phyloP scores from a whole-genome alignment of 2,113 vertebrate species.

The Rattus norvegicus region DNA sequence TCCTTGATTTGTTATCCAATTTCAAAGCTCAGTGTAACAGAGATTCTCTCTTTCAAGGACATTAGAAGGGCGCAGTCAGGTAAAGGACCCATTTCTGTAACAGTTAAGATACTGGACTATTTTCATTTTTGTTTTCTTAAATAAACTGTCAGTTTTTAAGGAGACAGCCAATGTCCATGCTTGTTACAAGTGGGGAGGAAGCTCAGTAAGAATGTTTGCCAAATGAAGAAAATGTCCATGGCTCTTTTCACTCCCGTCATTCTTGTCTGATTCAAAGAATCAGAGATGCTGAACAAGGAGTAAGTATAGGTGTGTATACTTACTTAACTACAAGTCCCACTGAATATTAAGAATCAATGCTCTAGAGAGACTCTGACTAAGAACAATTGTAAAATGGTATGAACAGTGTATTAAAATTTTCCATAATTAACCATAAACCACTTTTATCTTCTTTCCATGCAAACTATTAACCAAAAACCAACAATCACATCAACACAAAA shows the following conservation, averaged over 20 bases:
- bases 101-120: neutral
- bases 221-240: neutral
- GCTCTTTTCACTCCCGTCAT: constrained; percentile 23
- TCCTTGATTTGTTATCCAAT: neutral
- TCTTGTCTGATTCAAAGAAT: constrained; percentile 26
- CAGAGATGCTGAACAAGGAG: constrained; percentile 34
- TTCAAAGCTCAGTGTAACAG: neutral
- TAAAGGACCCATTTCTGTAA: neutral
- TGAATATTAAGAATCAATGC: constrained; percentile 21
- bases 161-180: neutral
- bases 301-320: neutral
- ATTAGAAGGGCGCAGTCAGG: neutral
- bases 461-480: constrained; percentile 35
- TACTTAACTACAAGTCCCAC: neutral
- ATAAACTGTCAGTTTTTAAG: constrained; percentile 19
- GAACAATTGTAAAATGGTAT: neutral
- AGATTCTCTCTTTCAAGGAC: neutral
- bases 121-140: constrained; percentile 15
- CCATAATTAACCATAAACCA: neutral
- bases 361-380: neutral
- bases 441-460: neutral
- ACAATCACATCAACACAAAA: neutral
- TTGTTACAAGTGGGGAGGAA: neutral
- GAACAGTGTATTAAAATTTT: neutral
- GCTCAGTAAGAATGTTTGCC: neutral